Evolutionary conservation across 2,888 invertebrate genomes (phyloP).

Genomic region (Brenthis hecate): DNA sequence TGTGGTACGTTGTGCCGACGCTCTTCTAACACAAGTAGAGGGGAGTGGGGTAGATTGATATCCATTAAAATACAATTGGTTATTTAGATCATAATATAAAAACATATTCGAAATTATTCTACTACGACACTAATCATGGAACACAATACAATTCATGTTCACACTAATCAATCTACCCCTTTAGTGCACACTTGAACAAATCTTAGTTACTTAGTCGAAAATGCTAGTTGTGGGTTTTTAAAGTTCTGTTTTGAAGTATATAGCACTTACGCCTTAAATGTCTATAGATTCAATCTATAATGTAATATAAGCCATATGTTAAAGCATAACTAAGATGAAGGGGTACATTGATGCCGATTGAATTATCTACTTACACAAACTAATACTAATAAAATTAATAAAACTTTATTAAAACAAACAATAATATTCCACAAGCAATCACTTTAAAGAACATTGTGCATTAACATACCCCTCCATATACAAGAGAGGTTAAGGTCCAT

Average conservation of each 20-base stretch:
- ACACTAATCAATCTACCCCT: slow-evolving; percentile 67
- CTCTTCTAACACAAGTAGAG: slow-evolving; percentile 69
- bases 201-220: slow-evolving; percentile 58
- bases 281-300: slow-evolving; percentile 36
- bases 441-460: slow-evolving; percentile 42
- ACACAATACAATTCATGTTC: slow-evolving; percentile 37
- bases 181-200: slow-evolving; percentile 46
- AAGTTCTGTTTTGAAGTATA: slow-evolving; percentile 32
- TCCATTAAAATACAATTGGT: slow-evolving; percentile 34
- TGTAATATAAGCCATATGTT: slow-evolving; percentile 35
- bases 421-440: not conserved
- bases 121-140: slow-evolving; percentile 17
- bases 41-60: slow-evolving; percentile 71
- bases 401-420: not conserved
- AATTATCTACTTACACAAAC: slow-evolving; percentile 20
- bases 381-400: slow-evolving; percentile 15
- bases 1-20: slow-evolving; percentile 70
- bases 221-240: slow-evolving; percentile 46
- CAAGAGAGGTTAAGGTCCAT: slow-evolving; percentile 67
- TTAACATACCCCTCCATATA: slow-evolving; percentile 65
- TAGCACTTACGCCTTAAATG: slow-evolving; percentile 35
- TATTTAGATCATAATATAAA: not conserved
- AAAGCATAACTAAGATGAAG: slow-evolving; percentile 39
- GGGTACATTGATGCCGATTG: slow-evolving; percentile 61
- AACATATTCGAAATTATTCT: slow-evolving; percentile 15